Evolutionary conservation across 2,888 invertebrate species (phyloP).

Genomic region (Eutolmus rufibarbis): DNA sequence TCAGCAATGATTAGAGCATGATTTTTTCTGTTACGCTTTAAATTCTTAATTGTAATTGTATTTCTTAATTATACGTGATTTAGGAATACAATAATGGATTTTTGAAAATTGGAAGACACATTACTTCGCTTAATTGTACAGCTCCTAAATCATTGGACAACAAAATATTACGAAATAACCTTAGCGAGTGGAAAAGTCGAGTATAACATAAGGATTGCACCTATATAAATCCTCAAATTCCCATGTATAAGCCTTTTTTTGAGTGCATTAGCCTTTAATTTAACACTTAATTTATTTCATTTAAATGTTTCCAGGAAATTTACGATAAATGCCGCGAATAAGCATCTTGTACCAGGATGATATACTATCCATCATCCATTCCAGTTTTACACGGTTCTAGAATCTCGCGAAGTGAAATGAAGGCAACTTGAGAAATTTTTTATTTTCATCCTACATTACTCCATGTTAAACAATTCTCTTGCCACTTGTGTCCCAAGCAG

Average conservation of each 20-base stretch:
- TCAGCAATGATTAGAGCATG: no score
- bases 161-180: no score
- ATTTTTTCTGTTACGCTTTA: no score
- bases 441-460: background rate
- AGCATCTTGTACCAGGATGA: background rate
- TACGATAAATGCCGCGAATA: background rate
- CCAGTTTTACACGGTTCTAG: background rate
- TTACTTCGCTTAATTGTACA: no score
- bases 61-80: no score
- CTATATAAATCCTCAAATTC: no score
- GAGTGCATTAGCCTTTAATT: background rate
- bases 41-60: no score
- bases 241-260: background rate
- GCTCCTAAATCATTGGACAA: no score
- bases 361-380: background rate
- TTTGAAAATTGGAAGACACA: no score
- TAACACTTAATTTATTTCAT: background rate
- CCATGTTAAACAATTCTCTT: slow-evolving; percentile 4
- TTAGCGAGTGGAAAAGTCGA: no score
- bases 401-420: background rate
- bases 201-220: no score
- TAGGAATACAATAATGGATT: no score
- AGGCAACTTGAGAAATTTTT: background rate
- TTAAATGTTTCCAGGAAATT: background rate
- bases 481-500: background rate